Evolutionary conservation across 2,113 vertebrate genomes (phyloP).

Genomic region (Cheilinus undulatus): DNA sequence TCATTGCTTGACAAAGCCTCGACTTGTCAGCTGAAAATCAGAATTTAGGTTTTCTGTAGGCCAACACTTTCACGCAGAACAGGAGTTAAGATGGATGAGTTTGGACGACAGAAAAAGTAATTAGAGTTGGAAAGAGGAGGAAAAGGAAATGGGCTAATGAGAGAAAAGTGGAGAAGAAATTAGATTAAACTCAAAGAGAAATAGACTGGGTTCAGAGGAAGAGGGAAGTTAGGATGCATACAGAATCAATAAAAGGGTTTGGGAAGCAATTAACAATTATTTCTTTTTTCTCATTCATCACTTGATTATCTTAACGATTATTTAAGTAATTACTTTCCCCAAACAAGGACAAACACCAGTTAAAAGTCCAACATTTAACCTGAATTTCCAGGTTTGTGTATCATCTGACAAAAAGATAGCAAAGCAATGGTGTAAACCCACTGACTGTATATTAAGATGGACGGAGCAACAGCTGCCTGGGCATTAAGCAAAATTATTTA

Average conservation of each 20-base stretch:
- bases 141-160: constrained; percentile 8
- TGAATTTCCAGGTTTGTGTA: neutral
- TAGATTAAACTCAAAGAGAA: neutral
- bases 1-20: neutral
- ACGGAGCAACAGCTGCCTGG: no score
- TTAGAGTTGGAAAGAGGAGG: constrained; percentile 12
- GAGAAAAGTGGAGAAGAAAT: constrained; percentile 3
- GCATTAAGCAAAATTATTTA: no score
- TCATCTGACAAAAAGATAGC: neutral
- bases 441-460: no score
- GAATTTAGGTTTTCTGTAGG: constrained; percentile 14
- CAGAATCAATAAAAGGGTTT: neutral
- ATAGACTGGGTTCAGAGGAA: neutral
- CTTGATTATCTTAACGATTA: neutral
- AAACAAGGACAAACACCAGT: neutral
- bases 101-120: constrained; percentile 4
- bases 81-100: constrained; percentile 1
- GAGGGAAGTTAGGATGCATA: neutral
- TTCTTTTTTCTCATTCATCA: neutral
- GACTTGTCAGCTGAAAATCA: neutral
- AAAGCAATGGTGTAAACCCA: no score
- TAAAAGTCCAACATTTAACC: neutral
- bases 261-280: neutral
- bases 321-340: neutral
- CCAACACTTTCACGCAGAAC: neutral